Evolutionary conservation across 1,140 invertebrate species (phyloP).

Genomic region (Cyclargus thomasi): DNA sequence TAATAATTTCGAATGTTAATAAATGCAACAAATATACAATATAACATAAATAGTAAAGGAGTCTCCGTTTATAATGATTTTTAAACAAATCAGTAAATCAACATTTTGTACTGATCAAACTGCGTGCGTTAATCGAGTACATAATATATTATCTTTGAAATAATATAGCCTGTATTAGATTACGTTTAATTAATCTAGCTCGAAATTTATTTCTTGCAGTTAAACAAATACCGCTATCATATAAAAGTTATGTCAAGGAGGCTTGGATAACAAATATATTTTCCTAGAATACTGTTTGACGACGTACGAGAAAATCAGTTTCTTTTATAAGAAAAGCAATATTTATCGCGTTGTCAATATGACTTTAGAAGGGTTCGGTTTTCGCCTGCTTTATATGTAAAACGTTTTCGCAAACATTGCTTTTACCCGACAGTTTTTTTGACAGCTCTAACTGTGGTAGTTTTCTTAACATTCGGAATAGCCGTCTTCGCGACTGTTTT

Average conservation of each 20-base stretch:
- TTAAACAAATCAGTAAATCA: constrained; percentile 5
- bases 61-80: constrained; percentile 14
- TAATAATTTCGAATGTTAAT: constrained; percentile 35
- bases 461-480: constrained; percentile 36
- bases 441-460: constrained; percentile 34
- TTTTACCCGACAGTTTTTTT: constrained; percentile 45
- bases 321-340: too few relatives aligned
- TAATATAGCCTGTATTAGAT: not conserved
- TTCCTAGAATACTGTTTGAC: not conserved
- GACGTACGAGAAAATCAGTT: too few relatives aligned
- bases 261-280: not conserved
- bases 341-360: too few relatives aligned
- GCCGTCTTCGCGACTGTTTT: constrained; percentile 37
- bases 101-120: constrained; percentile 8
- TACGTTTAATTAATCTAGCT: not conserved
- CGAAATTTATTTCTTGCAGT: not conserved
- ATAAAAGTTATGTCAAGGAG: not conserved
- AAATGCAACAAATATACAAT: constrained; percentile 65
- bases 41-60: constrained; percentile 25
- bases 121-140: constrained; percentile 4
- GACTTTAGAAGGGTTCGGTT: too few relatives aligned
- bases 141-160: constrained; percentile 2
- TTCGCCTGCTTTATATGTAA: not conserved
- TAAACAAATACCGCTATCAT: constrained; percentile 4
- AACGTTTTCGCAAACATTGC: not conserved